A percentile compares a stretch with the other conserved stretches of the same genome.
Evolutionary conservation across 92 coral and sea anemone genomes (phyloP).

Genomic region (Bergia puertoricense): DNA sequence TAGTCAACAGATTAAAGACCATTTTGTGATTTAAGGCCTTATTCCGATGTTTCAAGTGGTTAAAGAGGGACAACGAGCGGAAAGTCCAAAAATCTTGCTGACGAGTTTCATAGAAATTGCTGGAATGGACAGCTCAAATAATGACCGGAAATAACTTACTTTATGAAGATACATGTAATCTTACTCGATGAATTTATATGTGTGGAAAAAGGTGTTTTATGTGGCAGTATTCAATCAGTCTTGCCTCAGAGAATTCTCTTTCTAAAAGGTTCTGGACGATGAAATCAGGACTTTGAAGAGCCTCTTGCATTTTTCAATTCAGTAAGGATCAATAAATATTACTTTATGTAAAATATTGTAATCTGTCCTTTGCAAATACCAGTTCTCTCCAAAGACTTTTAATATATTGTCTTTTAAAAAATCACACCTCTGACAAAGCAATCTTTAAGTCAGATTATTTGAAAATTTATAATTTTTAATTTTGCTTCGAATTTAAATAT

Average conservation of each 20-base stretch:
- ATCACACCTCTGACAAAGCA: too few species aligned
- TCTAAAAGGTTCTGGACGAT: too few species aligned
- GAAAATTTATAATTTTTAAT: not conserved
- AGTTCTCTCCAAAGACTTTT: not conserved
- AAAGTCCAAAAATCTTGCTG: conserved; percentile 20
- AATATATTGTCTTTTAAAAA: too few species aligned
- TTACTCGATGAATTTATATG: not conserved
- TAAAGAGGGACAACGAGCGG: conserved; percentile 23
- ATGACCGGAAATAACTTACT: conserved; percentile 91
- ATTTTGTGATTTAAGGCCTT: conserved; percentile 19
- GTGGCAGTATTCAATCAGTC: not conserved
- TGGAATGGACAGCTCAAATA: conserved; percentile 64
- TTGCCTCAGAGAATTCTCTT: too few species aligned
- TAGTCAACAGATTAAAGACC: conserved; percentile 8
- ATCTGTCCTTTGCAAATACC: not conserved
- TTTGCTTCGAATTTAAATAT: not conserved
- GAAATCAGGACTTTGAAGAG: too few species aligned
- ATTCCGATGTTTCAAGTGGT: conserved; percentile 26
- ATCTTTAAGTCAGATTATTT: not conserved
- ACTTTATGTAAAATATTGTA: too few species aligned
- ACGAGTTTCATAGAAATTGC: conserved; percentile 45
- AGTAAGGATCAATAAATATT: too few species aligned
- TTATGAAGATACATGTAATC: conserved; percentile 61
- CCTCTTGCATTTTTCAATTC: too few species aligned
- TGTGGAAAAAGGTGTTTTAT: not conserved